Evolutionary conservation across 2,113 vertebrate genomes (phyloP), one percentile per base, ranked within the genome.

Genomic region (Parus major): DNA sequence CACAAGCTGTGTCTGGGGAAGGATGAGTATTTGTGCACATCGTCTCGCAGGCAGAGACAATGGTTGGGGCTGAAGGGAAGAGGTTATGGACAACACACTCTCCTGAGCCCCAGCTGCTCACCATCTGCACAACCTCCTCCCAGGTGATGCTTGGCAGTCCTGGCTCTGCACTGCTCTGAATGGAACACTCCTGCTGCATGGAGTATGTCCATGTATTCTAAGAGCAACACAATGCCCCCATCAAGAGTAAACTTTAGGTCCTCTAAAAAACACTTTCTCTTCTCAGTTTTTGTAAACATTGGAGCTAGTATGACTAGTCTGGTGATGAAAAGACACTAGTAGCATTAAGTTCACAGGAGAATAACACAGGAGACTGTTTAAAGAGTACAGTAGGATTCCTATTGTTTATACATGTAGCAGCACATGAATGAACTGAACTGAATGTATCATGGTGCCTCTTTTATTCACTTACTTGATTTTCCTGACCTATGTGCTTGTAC

Each of bases 61-160:
- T 0, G 1, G 8, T 21, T 69, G 19, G 27, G 25, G 3, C 21
- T 8, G 27, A 86, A 63, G 46, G 41, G 49, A 92, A 41, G 50
- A 78, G 3, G 8, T 41, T 72, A 39, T 15, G 28, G 36, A 42
- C 13, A 76, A 12, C 44, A 15, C 12, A 44, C 0, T 9, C 10
- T 44, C 33, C 35, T 63, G 49, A 76, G 24, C 12, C 11, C 42
- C 36, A 68, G 57, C 13, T 89, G 42, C 2, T 3, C 25, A 65
- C 7, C 1, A 0, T 18, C 28, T 65, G 20, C 0, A 0, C 22
- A 72, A 12, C 7, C 18, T 80, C 25, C 18, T 66, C 16, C 44
- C 35, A 47, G 12, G 21, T 55, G 60, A 21, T 0, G 1, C 14
- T 27, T 53, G 31, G 36, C 24, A 44, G 46, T 69, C 50, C 59